Base-by-base conservation (phyloP, 2,113 vertebrate species). In the Apistogramma diplotaenia region DNA sequence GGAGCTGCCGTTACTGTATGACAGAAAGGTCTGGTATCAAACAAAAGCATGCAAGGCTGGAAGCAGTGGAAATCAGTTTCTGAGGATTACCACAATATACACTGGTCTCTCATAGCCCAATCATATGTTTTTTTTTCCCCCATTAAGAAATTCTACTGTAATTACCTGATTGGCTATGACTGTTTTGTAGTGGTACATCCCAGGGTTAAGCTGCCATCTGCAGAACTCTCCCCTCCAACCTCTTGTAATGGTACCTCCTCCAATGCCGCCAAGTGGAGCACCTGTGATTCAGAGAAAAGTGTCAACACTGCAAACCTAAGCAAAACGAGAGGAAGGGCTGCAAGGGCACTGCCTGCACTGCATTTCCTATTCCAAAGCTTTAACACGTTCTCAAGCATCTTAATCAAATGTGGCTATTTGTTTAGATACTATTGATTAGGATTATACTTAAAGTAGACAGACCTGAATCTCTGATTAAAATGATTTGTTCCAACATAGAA, bases 161-260 rank as follows among this genome's bases (percentile, higher is more conserved):
- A 58, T 33, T 91, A 98, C 98, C 96, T 99, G 98, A 92, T 99
- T 91, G 6, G 96, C 95, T 0, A 95, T 94, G 61, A 99, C 97
- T 0, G 96, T 96, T 92, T 94, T 96, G 4, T 99, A 97, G 74
- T 96, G 95, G 93, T 98, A 99, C 94, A 99, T 95, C 61, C 98
- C 98, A 56, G 98, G 98, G 60, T 96, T 97, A 46, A 99, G 95
- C 78, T 99, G 98, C 98, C 98, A 99, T 75, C 97, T 95, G 85
- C 98, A 99, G 91, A 99, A 99, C 75, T 99, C 97, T 0, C 98
- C 98, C 79, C 94, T 94, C 98, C 98, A 99, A 21, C 98, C 97
- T 67, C 98, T 96, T 0, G 98, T 99, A 85, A 99, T 97, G 83
- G 96, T 98, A 23, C 98, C 98, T 90, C 98, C 98, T 1, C 98